phyloP scores from a whole-genome alignment of 2,888 invertebrate species.

The Pyrgus malvae region DNA sequence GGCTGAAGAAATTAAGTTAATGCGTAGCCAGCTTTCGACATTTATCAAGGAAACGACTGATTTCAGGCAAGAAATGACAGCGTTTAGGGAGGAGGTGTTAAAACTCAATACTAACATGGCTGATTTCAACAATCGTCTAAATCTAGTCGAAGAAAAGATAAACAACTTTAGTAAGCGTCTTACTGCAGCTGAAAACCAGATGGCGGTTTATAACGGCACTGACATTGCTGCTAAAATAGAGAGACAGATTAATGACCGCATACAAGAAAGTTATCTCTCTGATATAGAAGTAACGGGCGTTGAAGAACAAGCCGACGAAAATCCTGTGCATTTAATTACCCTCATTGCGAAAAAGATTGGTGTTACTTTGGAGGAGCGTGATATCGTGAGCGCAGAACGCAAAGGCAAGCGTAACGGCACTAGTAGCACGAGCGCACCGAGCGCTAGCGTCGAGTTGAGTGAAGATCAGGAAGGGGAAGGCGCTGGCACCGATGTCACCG shows the following conservation, averaged over 20 bases:
- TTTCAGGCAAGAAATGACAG: background rate
- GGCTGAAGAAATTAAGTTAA: background rate
- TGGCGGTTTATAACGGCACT: background rate
- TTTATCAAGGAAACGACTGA: background rate
- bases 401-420: background rate
- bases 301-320: background rate
- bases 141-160: background rate
- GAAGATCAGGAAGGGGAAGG: background rate
- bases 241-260: background rate
- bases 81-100: background rate
- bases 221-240: background rate
- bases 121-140: background rate
- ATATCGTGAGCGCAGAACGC: background rate
- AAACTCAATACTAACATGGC: background rate
- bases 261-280: background rate
- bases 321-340: background rate
- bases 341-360: background rate
- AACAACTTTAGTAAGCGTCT: background rate
- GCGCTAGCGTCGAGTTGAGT: no score
- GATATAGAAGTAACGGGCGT: background rate
- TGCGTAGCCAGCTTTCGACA: background rate
- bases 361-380: background rate
- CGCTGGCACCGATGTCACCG: background rate
- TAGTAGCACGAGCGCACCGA: no score
- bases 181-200: background rate